Conservation (phyloP, 2,113 vertebrate species). For the Pterocles burchelli region DNA sequence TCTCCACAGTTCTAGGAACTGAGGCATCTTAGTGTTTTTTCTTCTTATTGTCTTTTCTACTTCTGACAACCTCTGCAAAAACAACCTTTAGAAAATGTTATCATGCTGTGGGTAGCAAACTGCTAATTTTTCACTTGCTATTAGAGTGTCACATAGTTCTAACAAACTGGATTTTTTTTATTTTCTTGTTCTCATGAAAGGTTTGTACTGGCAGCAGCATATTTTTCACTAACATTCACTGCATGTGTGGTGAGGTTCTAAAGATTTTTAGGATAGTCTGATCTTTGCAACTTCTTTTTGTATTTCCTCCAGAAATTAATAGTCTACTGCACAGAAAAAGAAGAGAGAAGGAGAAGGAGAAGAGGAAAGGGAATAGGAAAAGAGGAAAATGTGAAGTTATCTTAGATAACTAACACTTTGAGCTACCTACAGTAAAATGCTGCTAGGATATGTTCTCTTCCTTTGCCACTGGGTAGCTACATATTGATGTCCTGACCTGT, state of each 20-base stretch:
- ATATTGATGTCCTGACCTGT: neutral
- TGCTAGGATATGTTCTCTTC: neutral
- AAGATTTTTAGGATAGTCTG: neutral
- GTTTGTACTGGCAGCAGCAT: neutral
- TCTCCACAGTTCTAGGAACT: neutral
- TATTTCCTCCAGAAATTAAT: neutral
- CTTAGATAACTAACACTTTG: neutral
- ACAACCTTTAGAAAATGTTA: slow-evolving; percentile 20
- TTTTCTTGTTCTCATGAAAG: neutral
- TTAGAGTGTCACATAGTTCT: neutral
- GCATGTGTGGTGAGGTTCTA: neutral
- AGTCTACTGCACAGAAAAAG: neutral
- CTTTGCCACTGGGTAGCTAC: neutral
- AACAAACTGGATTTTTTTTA: neutral
- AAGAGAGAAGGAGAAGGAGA: neutral
- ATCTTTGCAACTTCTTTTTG: neutral
- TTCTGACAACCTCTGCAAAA: neutral
- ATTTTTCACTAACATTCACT: neutral
- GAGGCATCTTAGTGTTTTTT: neutral
- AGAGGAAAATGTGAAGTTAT: neutral
- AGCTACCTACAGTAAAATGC: neutral
- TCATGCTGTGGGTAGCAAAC: neutral
- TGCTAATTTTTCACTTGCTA: neutral
- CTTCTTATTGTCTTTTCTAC: neutral
- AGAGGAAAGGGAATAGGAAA: neutral